A percentile compares a stretch with the other conserved stretches of the same genome.
Conservation (phyloP, 2,888 invertebrate species). For the Atethmia centrago region DNA sequence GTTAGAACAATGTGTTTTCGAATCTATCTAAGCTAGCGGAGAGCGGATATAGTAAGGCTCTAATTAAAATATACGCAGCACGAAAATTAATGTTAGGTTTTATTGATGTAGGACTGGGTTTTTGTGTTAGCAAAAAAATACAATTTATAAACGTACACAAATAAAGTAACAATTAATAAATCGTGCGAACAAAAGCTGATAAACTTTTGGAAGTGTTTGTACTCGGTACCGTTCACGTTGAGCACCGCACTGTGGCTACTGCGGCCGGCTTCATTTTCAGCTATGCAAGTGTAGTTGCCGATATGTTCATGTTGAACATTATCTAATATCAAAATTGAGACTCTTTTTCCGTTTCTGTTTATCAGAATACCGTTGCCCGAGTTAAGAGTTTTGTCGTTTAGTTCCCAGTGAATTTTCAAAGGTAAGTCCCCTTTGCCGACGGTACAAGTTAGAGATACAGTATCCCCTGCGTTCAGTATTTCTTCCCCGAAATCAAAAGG, state of each 20-base stretch:
- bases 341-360: constrained; percentile 91
- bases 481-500: constrained; percentile 95
- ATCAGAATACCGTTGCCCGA: constrained; percentile 91
- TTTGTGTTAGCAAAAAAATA: constrained; percentile 43
- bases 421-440: constrained; percentile 94
- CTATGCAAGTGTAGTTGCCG: constrained; percentile 92
- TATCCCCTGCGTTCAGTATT: constrained; percentile 93
- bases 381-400: constrained; percentile 90
- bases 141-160: constrained; percentile 57
- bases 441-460: constrained; percentile 93
- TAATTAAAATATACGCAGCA: not conserved
- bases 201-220: constrained; percentile 45
- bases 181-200: constrained; percentile 79
- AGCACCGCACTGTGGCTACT: constrained; percentile 92
- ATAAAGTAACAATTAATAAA: constrained; percentile 60
- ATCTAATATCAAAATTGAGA: constrained; percentile 93
- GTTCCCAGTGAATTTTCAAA: constrained; percentile 93
- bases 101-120: constrained; percentile 34
- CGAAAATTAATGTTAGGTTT: not conserved
- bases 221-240: constrained; percentile 92
- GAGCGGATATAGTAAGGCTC: not conserved
- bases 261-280: constrained; percentile 92
- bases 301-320: constrained; percentile 91
- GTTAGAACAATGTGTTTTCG: not conserved
- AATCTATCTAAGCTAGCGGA: not conserved